Evolutionary conservation across 2,888 invertebrate species (phyloP), one percentile per base, ranked within the genome.

Genomic region (Aelia acuminata): DNA sequence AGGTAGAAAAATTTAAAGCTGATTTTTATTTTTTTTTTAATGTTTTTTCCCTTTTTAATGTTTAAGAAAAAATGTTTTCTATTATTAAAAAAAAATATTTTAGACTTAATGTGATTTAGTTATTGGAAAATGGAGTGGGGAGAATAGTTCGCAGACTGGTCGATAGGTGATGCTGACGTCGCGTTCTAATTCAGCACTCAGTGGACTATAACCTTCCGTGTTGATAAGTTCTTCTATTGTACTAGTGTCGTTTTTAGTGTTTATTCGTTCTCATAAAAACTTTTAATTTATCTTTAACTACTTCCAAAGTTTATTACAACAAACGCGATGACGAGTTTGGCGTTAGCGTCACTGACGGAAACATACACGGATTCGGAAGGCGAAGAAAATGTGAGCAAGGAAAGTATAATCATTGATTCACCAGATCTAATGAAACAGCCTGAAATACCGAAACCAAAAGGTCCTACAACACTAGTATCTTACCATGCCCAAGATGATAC

Each of bases 291-390:
- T 11, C 20, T 53, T 53, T 53, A 53, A 53, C 53, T 20, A 22
- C 8, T 7, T 57, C 26, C 3, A 26, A 35, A 70, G 63, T 20
- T 35, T 35, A 18, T 3, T 20, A 7, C 5, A 70, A 5, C 35
- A n/a, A n/a, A 31, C 80, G 48, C n/a, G 1, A 89, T 88, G 87
- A 84, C 88, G 39, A 88, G 88, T 39, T 84, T 89, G n/a, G 89
- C 89, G 22, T 35, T 88, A 43, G 70, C 88, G 11, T 89, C 97
- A 87, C 93, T 98, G 90, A 97, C 97, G 87, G 97, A 97, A 48
- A 96, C 96, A 80, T 98, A 98, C 92, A 97, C 97, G 1, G 97
- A 98, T 92, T 97, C 97, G 0, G 98, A 98, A 93, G 97, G 96
- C 87, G 97, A 97, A 92, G 97, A 97, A 75, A 31, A 35, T 22